phyloP scores from a whole-genome alignment of 2,797 vertebrate species.

The Natrix natrix region DNA sequence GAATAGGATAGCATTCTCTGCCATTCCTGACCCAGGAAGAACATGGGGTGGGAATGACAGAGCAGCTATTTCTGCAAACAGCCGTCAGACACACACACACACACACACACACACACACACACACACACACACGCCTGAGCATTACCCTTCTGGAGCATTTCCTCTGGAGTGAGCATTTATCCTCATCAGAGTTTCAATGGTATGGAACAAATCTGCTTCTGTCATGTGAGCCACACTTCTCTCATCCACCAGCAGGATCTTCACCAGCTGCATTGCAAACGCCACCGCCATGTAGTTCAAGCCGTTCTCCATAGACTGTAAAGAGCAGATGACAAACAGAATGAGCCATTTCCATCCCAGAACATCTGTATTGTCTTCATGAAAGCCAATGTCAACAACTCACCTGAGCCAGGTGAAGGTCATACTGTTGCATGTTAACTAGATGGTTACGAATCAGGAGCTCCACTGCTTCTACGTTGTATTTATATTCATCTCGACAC shows the following conservation, averaged over 20 bases:
- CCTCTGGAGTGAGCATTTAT: slow-evolving; percentile 98
- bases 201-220: slow-evolving; percentile 97
- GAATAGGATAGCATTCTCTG: background rate
- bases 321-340: slow-evolving; percentile 10
- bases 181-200: slow-evolving; percentile 98
- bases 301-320: slow-evolving; percentile 97
- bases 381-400: background rate
- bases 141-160: slow-evolving; percentile 95
- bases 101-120: too few relatives aligned
- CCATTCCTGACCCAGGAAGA: background rate
- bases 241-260: slow-evolving; percentile 95
- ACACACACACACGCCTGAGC: fast-evolving
- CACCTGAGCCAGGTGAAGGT: slow-evolving; percentile 98
- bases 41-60: background rate
- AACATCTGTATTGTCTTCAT: fast-evolving
- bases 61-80: background rate
- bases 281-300: slow-evolving; percentile 99
- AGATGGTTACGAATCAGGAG: slow-evolving; percentile 97
- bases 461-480: slow-evolving; percentile 98
- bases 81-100: background rate
- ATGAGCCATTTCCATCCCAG: background rate
- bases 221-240: slow-evolving; percentile 95
- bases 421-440: slow-evolving; percentile 99
- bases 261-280: slow-evolving; percentile 98
- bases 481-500: slow-evolving; percentile 98